A percentile compares a stretch with the other conserved stretches of the same genome.
Evolutionary conservation across 1,140 invertebrate species (phyloP).

Genomic region (Drosophila orena): DNA sequence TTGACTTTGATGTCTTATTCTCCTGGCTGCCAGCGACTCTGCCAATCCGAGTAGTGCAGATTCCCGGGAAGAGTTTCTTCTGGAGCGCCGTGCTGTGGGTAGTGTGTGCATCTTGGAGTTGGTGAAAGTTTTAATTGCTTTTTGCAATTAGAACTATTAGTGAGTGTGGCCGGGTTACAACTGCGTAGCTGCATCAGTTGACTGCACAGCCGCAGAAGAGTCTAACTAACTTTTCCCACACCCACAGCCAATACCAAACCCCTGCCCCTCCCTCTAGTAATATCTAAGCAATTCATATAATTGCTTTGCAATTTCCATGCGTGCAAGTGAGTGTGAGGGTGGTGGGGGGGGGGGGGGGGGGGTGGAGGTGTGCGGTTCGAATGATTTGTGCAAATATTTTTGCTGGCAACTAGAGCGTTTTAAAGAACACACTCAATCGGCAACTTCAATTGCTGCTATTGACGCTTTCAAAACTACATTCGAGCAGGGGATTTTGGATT

Average conservation of each 20-base stretch:
- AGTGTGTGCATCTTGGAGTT: conserved; percentile 71
- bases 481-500: conserved; percentile 3
- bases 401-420: conserved; percentile 10
- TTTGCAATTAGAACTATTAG: conserved; percentile 84
- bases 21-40: conserved; percentile 29
- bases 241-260: not conserved
- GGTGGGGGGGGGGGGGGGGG: no score
- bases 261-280: conserved; percentile 10
- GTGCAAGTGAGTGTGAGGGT: conserved; percentile 18
- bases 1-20: conserved; percentile 78
- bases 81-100: conserved; percentile 19
- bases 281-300: conserved; percentile 80
- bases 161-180: conserved; percentile 75
- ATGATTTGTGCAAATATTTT: conserved; percentile 69
- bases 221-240: conserved; percentile 12
- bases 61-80: conserved; percentile 35
- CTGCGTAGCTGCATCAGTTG: conserved; percentile 71
- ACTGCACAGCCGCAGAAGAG: conserved; percentile 69
- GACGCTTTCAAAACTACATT: conserved; percentile 42
- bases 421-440: conserved; percentile 11
- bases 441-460: conserved; percentile 27
- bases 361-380: conserved; percentile 47
- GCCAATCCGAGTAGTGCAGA: conserved; percentile 31
- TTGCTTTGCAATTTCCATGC: conserved; percentile 78
- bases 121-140: conserved; percentile 82